phyloP scores from a whole-genome alignment of 2,113 vertebrate genomes.

The Archocentrus centrarchus region DNA sequence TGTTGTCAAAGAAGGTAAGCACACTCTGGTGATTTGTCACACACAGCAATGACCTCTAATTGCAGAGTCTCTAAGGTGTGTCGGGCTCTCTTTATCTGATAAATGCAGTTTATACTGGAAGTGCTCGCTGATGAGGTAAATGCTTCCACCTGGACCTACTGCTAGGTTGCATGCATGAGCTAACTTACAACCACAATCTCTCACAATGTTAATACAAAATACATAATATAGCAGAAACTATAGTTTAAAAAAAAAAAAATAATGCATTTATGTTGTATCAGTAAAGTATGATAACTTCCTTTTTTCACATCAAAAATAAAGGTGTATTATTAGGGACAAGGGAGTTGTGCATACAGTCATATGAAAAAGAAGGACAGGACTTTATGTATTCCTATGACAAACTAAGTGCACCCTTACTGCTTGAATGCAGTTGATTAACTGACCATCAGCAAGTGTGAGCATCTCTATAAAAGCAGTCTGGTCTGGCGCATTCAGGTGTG shows the following conservation, averaged over 20 bases:
- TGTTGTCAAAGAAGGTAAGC: conserved; percentile 16
- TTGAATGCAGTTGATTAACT: too few relatives aligned
- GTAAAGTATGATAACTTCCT: too few relatives aligned
- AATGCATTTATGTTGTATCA: neutral
- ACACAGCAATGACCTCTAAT: conserved; percentile 55
- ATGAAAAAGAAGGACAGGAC: too few relatives aligned
- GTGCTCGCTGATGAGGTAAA: conserved; percentile 52
- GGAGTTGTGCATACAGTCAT: too few relatives aligned
- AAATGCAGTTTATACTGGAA: conserved; percentile 56
- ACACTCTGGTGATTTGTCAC: conserved; percentile 35
- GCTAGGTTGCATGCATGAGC: conserved; percentile 22
- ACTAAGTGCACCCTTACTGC: too few relatives aligned
- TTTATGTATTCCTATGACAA: too few relatives aligned
- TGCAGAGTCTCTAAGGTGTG: conserved; percentile 51
- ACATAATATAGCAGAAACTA: neutral
- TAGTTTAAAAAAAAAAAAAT: neutral
- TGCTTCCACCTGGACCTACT: conserved; percentile 62
- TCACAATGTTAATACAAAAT: neutral
- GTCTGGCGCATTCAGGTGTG: too few relatives aligned
- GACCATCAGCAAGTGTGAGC: too few relatives aligned
- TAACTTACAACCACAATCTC: conserved; percentile 1
- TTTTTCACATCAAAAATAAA: too few relatives aligned
- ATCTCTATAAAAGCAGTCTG: too few relatives aligned
- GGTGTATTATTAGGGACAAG: too few relatives aligned
- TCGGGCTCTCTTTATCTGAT: conserved; percentile 58